Conservation (phyloP, 1,140 invertebrate species). For the Fopius arisanus region DNA sequence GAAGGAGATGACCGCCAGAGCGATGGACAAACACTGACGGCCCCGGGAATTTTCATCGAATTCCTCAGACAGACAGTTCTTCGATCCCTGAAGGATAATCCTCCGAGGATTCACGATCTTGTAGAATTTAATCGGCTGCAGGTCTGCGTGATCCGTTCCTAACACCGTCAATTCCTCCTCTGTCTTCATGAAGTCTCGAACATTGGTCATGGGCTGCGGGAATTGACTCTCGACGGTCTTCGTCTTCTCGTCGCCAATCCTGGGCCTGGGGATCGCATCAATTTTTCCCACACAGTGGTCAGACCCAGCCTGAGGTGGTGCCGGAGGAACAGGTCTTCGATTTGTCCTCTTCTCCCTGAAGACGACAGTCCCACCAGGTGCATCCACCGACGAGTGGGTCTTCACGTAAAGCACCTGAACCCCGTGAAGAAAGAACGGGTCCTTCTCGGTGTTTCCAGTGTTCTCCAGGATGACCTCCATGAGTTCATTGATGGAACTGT, state of each 20-base stretch:
- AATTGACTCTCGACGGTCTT: constrained; percentile 40
- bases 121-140: constrained; percentile 40
- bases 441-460: constrained; percentile 47
- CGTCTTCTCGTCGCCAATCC: constrained; percentile 27
- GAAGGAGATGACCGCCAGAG: constrained; percentile 42
- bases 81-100: constrained; percentile 45
- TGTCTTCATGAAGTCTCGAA: constrained; percentile 43
- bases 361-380: constrained; percentile 46
- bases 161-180: constrained; percentile 35
- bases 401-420: constrained; percentile 54
- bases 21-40: constrained; percentile 47
- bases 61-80: constrained; percentile 41
- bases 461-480: constrained; percentile 53
- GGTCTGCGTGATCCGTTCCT: background rate
- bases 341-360: constrained; percentile 51
- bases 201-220: constrained; percentile 48
- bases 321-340: constrained; percentile 40
- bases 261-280: constrained; percentile 40
- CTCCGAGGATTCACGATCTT: constrained; percentile 44
- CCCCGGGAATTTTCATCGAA: constrained; percentile 41
- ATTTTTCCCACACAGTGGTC: constrained; percentile 26
- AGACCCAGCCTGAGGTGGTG: background rate
- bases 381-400: constrained; percentile 32
- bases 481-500: constrained; percentile 50
- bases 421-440: constrained; percentile 54